A percentile compares a stretch with the other conserved stretches of the same genome.
Evolutionary conservation across 2,797 vertebrate species (phyloP).

Genomic region (Gorsachius magnificus): DNA sequence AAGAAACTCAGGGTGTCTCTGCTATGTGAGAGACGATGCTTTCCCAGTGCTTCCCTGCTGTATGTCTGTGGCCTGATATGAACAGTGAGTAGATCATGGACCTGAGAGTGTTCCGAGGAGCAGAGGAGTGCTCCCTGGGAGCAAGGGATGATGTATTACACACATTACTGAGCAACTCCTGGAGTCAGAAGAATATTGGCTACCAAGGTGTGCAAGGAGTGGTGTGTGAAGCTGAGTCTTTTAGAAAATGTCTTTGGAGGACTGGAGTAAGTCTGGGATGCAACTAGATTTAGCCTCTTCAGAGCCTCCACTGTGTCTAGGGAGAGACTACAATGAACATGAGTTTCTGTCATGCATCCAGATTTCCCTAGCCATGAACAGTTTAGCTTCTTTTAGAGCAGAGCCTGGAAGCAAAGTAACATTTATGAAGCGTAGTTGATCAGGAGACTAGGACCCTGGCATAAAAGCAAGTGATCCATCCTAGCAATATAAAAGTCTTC

Average conservation of each 20-base stretch:
- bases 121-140: neutral
- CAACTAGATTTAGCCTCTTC: neutral
- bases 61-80: neutral
- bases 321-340: neutral
- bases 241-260: neutral
- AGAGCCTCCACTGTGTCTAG: neutral
- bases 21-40: neutral
- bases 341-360: neutral
- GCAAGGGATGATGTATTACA: fast-evolving
- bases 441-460: neutral
- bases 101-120: neutral
- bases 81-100: neutral
- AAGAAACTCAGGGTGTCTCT: neutral
- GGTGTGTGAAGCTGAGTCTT: neutral
- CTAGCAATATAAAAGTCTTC: neutral
- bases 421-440: neutral
- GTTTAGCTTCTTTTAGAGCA: neutral
- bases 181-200: neutral
- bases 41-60: neutral
- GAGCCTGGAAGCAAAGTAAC: neutral
- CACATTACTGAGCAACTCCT: neutral
- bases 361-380: neutral
- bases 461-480: neutral
- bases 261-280: neutral
- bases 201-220: neutral